Evolutionary conservation across 2,797 vertebrate genomes (phyloP).

Genomic region (Chelonia mydas): DNA sequence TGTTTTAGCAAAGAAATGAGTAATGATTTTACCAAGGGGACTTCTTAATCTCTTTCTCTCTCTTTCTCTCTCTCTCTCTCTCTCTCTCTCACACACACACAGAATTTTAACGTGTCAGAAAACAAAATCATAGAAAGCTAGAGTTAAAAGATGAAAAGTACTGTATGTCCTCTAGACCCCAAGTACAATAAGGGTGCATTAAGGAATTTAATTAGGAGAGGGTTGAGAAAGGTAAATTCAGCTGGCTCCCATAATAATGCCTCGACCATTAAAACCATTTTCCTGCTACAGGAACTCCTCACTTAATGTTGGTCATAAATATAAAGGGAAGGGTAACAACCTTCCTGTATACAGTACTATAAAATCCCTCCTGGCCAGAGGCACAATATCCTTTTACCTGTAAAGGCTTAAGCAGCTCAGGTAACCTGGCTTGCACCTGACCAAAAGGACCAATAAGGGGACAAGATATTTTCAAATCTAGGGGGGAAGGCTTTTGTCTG

Average conservation of each 20-base stretch:
- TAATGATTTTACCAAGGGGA: neutral
- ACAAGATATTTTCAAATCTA: too few relatives aligned
- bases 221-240: neutral
- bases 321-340: too few relatives aligned
- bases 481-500: too few relatives aligned
- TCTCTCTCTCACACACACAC: neutral
- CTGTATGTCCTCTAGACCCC: fast-evolving
- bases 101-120: neutral
- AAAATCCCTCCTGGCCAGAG: too few relatives aligned
- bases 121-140: neutral
- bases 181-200: neutral
- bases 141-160: neutral
- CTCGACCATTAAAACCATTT: neutral
- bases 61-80: neutral
- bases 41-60: neutral
- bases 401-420: too few relatives aligned
- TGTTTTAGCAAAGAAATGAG: neutral
- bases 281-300: neutral
- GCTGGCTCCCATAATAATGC: neutral
- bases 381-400: too few relatives aligned
- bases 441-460: too few relatives aligned
- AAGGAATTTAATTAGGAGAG: neutral
- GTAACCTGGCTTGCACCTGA: too few relatives aligned
- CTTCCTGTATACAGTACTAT: too few relatives aligned
- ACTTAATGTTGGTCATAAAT: too few relatives aligned